Evolutionary conservation across 2,888 invertebrate genomes (phyloP).

Genomic region (Lepidochrysops patricia): DNA sequence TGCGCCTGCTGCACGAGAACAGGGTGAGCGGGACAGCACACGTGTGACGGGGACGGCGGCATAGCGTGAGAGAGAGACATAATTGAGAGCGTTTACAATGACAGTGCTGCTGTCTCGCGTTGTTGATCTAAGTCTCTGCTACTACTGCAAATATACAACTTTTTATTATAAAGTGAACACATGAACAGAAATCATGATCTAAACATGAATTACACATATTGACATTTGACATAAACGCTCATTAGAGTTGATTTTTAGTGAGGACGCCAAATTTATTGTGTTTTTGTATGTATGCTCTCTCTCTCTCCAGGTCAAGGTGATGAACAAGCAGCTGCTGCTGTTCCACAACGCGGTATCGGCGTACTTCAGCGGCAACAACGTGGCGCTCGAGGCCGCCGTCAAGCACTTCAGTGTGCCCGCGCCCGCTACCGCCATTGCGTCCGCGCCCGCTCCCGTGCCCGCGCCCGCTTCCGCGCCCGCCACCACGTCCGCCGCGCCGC

Average conservation of each 20-base stretch:
- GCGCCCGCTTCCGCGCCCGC: slow-evolving; percentile 20
- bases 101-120: too few species aligned
- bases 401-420: slow-evolving; percentile 94
- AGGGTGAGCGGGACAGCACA: slow-evolving; percentile 73
- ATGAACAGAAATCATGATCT: too few species aligned
- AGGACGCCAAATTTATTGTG: too few species aligned
- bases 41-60: background rate
- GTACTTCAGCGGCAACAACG: slow-evolving; percentile 97
- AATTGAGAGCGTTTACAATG: too few species aligned
- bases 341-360: slow-evolving; percentile 98
- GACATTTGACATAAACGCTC: too few species aligned
- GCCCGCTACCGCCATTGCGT: slow-evolving; percentile 27
- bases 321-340: slow-evolving; percentile 96
- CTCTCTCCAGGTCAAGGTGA: slow-evolving; percentile 89
- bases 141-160: too few species aligned
- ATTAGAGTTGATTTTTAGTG: too few species aligned
- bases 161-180: too few species aligned
- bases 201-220: too few species aligned
- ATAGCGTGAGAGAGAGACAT: background rate
- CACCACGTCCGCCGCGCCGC: slow-evolving; percentile 15
- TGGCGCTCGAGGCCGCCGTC: slow-evolving; percentile 92
- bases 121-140: too few species aligned
- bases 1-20: slow-evolving; percentile 97
- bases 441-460: slow-evolving; percentile 22
- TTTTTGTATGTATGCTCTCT: too few species aligned